Base-by-base conservation (phyloP, 1,140 invertebrate genomes). In the Zaprionus vittiger region DNA sequence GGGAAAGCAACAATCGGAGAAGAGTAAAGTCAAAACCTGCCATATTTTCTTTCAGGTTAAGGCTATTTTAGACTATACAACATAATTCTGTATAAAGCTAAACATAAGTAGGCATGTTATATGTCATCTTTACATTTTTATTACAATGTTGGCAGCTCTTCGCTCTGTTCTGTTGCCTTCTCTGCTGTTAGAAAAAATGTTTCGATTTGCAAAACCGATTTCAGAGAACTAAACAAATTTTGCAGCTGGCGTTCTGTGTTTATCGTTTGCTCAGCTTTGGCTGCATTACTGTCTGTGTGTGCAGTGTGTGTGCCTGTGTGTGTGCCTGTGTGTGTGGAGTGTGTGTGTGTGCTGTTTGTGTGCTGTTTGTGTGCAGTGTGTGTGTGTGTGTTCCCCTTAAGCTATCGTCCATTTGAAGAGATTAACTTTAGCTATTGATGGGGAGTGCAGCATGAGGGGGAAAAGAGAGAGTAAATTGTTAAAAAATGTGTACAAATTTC, bases 401-500 rank as follows among this genome's bases (percentile, higher is more conserved):
- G 73, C 68, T 74, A 72, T 76, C 57, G 60, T 56, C 26, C 74
- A 49, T 64, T 69, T 76, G 38, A 44, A 41, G 37, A 83, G 81
- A 83, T 83, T 83, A 83, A 72, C 64, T 38, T 26, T 20, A 31
- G 17, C 37, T 31, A 15, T 55, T 44, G 73, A 52, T 49, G n/a
- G 9, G 34, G 14, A 14, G 22, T 44, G 9, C 15, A 56, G 22
- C 31, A 38, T 52, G 20, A 15, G 49, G 37, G 37, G 4, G 1
- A 34, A 34, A 12, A 60, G 15, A 15, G 70, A 11, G 9, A 34
- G 61, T 24, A 44, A 61, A 49, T 62, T 31, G 63, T 22, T 38
- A 38, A 38, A 47, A 55, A 47, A 83, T 80, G 67, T 83, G 75
- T 78, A 75, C 56, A 20, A 49, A 54, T 83, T 73, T 63, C 17